Conservation (phyloP, 2,113 vertebrate genomes). For the Catagonus wagneri region DNA sequence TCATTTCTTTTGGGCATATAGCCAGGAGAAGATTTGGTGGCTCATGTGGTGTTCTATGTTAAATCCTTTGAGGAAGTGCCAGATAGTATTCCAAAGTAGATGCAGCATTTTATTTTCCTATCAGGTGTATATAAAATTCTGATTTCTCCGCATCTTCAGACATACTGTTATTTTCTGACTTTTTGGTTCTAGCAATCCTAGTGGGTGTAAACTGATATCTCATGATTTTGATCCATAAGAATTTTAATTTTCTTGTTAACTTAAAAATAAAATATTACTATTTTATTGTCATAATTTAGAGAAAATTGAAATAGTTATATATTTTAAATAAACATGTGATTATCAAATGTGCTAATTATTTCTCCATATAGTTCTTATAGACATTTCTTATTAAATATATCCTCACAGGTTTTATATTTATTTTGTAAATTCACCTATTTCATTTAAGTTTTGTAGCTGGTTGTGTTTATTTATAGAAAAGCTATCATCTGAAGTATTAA, state of each 20-base stretch:
- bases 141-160: neutral
- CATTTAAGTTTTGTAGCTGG: neutral
- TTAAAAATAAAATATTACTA: neutral
- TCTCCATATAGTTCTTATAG: neutral
- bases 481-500: neutral
- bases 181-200: neutral
- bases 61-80: conserved; percentile 8
- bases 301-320: neutral
- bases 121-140: neutral
- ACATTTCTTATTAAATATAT: neutral
- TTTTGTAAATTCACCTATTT: neutral
- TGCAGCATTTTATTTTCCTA: neutral
- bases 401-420: neutral
- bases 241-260: conserved; percentile 20
- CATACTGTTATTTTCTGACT: neutral
- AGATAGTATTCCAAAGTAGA: neutral
- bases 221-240: neutral
- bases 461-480: neutral
- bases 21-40: neutral
- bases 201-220: neutral
- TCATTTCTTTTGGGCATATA: neutral
- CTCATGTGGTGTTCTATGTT: neutral
- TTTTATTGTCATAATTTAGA: conserved; percentile 13
- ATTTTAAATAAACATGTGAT: conserved; percentile 1
- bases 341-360: neutral